phyloP scores from a whole-genome alignment of 2,888 invertebrate genomes.

The Coelogynopora nodosa region DNA sequence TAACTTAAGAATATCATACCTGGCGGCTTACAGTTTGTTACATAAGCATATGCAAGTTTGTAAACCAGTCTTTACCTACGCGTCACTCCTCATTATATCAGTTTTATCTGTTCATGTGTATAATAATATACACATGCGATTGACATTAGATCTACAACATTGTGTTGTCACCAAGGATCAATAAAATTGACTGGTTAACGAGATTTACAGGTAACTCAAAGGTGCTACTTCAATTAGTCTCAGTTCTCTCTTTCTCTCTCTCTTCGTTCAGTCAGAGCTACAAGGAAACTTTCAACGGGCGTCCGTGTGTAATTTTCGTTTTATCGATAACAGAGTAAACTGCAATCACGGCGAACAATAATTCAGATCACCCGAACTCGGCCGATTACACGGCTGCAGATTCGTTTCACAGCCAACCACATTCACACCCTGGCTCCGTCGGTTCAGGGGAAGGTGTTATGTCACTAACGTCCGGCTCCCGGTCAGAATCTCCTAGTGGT shows the following conservation, averaged over 20 bases:
- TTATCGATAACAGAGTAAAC: neutral
- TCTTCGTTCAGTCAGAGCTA: neutral
- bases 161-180: neutral
- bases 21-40: too few species aligned
- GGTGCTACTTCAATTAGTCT: neutral
- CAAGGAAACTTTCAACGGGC: neutral
- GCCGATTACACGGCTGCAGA: neutral
- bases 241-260: neutral
- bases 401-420: neutral
- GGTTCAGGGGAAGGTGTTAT: neutral
- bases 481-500: slow-evolving; percentile 5
- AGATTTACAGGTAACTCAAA: neutral
- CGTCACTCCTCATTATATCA: neutral
- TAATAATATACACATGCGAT: neutral
- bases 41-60: neutral
- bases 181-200: neutral
- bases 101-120: neutral
- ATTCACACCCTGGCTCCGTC: neutral
- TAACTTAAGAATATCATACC: neutral
- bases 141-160: neutral
- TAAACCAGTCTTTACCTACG: neutral
- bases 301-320: neutral
- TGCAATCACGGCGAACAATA: neutral
- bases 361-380: neutral
- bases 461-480: neutral